Evolutionary conservation across 1,140 invertebrate genomes (phyloP), one percentile per base, ranked within the genome.

Genomic region (Bombus pyrosoma): DNA sequence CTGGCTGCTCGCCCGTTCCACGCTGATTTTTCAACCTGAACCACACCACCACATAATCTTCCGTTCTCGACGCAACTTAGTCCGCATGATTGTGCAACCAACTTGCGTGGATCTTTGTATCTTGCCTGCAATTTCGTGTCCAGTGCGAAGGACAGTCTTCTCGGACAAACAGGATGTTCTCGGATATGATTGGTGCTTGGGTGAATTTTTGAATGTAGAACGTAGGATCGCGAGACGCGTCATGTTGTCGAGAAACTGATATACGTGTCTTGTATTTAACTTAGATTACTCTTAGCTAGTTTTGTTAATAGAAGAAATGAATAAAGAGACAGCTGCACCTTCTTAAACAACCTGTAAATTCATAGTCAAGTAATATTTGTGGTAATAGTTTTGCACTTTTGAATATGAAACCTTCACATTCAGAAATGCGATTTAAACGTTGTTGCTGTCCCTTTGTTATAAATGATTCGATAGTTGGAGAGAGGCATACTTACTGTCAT

Each of bases 21-120:
- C 32, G 78, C 28, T 34, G 57, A 89, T 86, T 89, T 89, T 86
- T 86, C 74, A 69, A 53, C n/a, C 57, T n/a, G 83, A 37, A 47
- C 43, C 82, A 43, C 3, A 4, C 28, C 37, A 41, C 37, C 28
- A 32, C 39, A 34, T 86, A 78, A 86, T 78, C 79, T 72, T 78
- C 77, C 37, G 32, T 34, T 37, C 43, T 22, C n/a, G 22, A 34
- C 28, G 43, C 5, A 81, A 88, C 79, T 47, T 59, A 32, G 22
- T 68, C 34, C 25, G 15, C 43, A 25, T 64, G 41, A 75, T 77
- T 62, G 32, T 37, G 34, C 37, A 62, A 59, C 79, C 66, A 86
- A 62, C 59, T 85, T 69, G 62, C 53, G 32, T 34, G 64, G 10
- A 57, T 77, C 82, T 10, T 41, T n/a, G 62, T 3, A 0, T 37